Conservation (phyloP, 2,113 vertebrate species). For the Hyla sarda region DNA sequence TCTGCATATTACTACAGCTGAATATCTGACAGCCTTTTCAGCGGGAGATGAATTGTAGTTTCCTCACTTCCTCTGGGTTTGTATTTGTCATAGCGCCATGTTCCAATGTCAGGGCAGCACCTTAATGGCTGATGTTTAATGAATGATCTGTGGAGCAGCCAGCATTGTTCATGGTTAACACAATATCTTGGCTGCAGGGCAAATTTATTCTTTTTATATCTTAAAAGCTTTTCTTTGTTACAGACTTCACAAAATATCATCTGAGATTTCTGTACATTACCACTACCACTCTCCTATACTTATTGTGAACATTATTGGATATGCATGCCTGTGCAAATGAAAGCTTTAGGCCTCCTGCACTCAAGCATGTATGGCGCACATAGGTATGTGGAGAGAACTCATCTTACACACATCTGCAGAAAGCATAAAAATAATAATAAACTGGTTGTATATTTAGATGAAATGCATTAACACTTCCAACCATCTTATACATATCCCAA, state of each 20-base stretch:
- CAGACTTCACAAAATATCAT: neutral
- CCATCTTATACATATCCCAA: too few species aligned
- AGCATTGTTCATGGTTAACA: neutral
- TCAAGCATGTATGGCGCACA: neutral
- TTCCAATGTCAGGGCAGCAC: neutral
- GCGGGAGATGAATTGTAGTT: neutral
- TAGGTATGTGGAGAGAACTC: too few species aligned
- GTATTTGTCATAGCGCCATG: neutral
- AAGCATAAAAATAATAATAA: too few species aligned
- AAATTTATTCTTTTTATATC: neutral
- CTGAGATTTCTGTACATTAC: neutral
- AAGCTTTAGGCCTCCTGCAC: neutral
- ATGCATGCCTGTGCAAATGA: neutral
- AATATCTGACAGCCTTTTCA: neutral
- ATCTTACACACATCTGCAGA: too few species aligned
- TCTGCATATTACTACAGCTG: neutral
- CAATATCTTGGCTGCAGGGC: neutral
- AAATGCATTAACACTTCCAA: too few species aligned
- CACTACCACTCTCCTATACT: neutral
- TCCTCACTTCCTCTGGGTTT: neutral
- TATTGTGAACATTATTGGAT: neutral
- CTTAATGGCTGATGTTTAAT: constrained; percentile 25
- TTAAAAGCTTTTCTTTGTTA: constrained; percentile 21
- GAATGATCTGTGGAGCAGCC: constrained; percentile 23
- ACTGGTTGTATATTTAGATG: too few species aligned